Conservation (phyloP, 2,888 invertebrate species). For the Tetranychus piercei region DNA sequence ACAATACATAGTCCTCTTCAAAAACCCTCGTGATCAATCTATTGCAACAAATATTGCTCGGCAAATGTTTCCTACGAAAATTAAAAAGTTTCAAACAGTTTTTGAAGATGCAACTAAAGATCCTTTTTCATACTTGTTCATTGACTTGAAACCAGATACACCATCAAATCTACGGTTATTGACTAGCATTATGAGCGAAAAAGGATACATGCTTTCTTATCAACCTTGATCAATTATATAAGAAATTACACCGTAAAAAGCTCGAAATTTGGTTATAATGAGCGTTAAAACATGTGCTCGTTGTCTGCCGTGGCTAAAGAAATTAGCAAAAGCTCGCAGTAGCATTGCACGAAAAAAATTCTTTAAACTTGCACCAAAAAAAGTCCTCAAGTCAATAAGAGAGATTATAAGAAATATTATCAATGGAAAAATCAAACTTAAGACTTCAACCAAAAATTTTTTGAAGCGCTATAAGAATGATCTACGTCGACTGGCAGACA, state of each 20-base stretch:
- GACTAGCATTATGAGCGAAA: too few species aligned
- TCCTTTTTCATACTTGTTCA: background rate
- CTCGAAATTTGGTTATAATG: too few species aligned
- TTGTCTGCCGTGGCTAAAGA: too few species aligned
- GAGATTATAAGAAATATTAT: background rate
- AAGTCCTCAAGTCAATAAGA: background rate
- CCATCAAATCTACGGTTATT: background rate
- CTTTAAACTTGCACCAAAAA: background rate
- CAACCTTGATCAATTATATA: too few species aligned
- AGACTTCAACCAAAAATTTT: background rate
- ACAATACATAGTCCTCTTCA: background rate
- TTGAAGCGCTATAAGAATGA: background rate
- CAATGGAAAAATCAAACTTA: background rate
- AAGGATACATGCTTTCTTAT: too few species aligned
- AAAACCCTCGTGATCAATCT: background rate
- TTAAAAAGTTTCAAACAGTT: background rate
- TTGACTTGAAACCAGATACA: background rate
- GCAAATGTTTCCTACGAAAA: background rate
- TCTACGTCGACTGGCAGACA: background rate
- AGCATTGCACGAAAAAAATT: background rate
- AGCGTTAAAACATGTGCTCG: too few species aligned
- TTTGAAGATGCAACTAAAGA: background rate
- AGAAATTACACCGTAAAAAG: too few species aligned
- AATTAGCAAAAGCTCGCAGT: too few species aligned
- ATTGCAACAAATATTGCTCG: background rate